phyloP scores from a whole-genome alignment of 1,140 invertebrate genomes.

The Drosophila paulistorum region DNA sequence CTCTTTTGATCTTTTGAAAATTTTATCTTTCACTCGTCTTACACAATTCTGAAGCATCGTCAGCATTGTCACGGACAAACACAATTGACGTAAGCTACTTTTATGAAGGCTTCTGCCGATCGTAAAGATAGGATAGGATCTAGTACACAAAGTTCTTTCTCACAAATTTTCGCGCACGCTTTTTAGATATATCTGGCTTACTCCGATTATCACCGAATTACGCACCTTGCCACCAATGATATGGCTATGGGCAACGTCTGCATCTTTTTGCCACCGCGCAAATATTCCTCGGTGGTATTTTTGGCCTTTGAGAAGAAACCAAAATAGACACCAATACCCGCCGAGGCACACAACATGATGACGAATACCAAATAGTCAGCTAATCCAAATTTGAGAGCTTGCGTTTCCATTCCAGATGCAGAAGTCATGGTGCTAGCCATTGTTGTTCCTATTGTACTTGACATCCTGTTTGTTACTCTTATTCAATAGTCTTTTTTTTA shows the following conservation, averaged over 20 bases:
- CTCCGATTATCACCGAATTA: slow-evolving; percentile 16
- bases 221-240: slow-evolving; percentile 86
- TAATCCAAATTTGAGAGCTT: slow-evolving; percentile 78
- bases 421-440: slow-evolving; percentile 13
- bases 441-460: slow-evolving; percentile 9
- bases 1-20: background rate
- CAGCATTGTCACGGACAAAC: slow-evolving; percentile 1
- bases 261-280: slow-evolving; percentile 87
- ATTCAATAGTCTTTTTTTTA: background rate
- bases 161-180: slow-evolving; percentile 17
- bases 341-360: slow-evolving; percentile 86
- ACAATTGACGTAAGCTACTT: slow-evolving; percentile 36
- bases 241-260: slow-evolving; percentile 87
- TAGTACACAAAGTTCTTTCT: background rate
- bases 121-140: slow-evolving; percentile 6
- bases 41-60: background rate
- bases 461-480: slow-evolving; percentile 24
- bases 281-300: slow-evolving; percentile 84
- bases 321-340: slow-evolving; percentile 87
- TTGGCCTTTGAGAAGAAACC: slow-evolving; percentile 83
- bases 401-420: background rate
- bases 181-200: slow-evolving; percentile 26
- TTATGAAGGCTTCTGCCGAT: slow-evolving; percentile 3
- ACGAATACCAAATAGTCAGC: slow-evolving; percentile 86
- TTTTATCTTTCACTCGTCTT: background rate